These are phyloP conservation scores for Branchinecta lynchi DNA, from an alignment of 1,140 invertebrate species.

Conservation along the genomic window DNA sequence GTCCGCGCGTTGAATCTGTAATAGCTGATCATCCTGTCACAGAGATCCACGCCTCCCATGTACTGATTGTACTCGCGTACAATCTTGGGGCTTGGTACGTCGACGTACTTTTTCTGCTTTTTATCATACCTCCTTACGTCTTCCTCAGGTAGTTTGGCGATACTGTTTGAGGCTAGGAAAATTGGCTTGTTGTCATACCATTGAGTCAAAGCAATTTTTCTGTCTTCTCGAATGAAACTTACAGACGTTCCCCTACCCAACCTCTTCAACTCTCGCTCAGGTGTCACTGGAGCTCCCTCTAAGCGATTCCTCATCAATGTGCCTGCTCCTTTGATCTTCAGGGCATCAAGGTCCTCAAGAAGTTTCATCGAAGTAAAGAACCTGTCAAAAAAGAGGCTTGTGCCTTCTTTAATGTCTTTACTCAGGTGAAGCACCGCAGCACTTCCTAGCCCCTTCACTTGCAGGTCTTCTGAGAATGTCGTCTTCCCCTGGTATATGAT, in stretches of 20 bases:
- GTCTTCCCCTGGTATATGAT: not conserved
- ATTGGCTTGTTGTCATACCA: not conserved
- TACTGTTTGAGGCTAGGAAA: conserved; percentile 5
- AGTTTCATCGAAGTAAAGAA: not conserved
- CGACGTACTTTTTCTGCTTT: conserved; percentile 9
- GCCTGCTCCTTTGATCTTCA: not conserved
- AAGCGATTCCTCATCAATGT: not conserved
- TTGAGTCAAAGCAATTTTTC: not conserved
- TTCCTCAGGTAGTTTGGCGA: conserved; percentile 5
- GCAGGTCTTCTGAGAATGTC: not conserved
- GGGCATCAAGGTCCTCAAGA: not conserved
- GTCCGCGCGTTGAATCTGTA: conserved; percentile 3
- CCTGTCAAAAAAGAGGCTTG: not conserved
- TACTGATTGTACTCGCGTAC: conserved; percentile 5
- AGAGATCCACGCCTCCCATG: not conserved
- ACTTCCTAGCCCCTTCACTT: not conserved
- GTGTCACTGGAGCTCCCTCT: not conserved
- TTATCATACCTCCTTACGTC: conserved; percentile 9
- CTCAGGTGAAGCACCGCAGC: not conserved
- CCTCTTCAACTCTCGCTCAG: not conserved
- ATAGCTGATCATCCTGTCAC: conserved; percentile 5
- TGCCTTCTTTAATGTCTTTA: not conserved
- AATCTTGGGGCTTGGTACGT: not conserved
- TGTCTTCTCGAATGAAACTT: not conserved
- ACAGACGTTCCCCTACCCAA: not conserved